A percentile compares a stretch with the other conserved stretches of the same genome.
Evolutionary conservation across 2,888 invertebrate species (phyloP).

Genomic region (Caenorhabditis plicata): DNA sequence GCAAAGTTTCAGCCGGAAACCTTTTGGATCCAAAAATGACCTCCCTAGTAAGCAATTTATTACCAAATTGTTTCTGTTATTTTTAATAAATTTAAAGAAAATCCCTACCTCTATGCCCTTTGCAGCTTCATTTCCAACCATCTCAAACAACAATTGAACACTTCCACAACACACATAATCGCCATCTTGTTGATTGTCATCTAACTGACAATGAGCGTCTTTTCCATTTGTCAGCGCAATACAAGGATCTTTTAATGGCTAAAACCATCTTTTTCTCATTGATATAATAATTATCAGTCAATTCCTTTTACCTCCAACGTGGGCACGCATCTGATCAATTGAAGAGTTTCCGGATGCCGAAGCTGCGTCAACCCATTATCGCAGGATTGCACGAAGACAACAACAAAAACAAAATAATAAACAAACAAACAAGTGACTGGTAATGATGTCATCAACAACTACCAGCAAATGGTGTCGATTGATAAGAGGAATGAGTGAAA

Average conservation of each 20-base stretch:
- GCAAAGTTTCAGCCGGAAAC: too few relatives aligned
- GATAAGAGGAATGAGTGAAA: conserved; percentile 3
- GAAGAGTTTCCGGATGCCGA: conserved; percentile 35
- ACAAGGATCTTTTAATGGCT: too few relatives aligned
- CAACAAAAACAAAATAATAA: conserved; percentile 3
- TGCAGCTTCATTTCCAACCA: too few relatives aligned
- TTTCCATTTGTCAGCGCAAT: conserved; percentile 41
- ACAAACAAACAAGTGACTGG: neutral
- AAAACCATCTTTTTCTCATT: neutral
- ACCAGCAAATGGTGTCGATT: neutral
- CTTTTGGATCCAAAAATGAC: too few relatives aligned
- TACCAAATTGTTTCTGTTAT: too few relatives aligned
- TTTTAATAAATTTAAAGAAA: too few relatives aligned
- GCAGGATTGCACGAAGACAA: conserved; percentile 15
- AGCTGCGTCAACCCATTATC: conserved; percentile 45
- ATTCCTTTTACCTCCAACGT: conserved; percentile 42
- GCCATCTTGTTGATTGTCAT: conserved; percentile 41
- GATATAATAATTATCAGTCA: too few relatives aligned
- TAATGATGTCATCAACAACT: too few relatives aligned
- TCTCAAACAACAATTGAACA: conserved; percentile 35
- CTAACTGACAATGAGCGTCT: conserved; percentile 41
- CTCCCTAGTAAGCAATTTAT: too few relatives aligned
- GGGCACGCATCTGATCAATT: conserved; percentile 46
- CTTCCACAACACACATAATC: conserved; percentile 48
- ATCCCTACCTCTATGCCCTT: too few relatives aligned